Evolutionary conservation across 2,888 invertebrate genomes (phyloP), one percentile per base, ranked within the genome.

Genomic region (Trissolcus japonicus): DNA sequence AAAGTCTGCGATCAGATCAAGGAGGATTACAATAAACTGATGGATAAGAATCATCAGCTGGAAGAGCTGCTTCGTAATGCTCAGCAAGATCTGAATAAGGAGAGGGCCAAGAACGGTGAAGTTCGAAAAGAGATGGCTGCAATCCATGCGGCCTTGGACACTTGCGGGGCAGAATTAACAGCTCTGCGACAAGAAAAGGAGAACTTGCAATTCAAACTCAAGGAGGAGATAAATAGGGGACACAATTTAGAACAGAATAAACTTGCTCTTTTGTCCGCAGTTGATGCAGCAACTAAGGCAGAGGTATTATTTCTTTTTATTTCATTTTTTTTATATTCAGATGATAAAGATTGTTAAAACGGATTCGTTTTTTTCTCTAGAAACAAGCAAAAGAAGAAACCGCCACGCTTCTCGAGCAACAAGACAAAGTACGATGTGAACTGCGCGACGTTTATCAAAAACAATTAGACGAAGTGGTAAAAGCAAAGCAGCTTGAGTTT

Each of bases 381-480:
- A 90, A 88, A 86, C 80, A 85, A 53, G 85, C 91, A 9, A 89
- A 89, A 80, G 90, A 89, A 19, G 88, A 89, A 79, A 79, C 82
- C 0, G 85, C 86, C 66, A 79, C 76, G 6, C 72, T 88, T 1
- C 90, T 90, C 51, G 91, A 91, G 43, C 91, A 92, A 54, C 85
- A 92, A 54, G 94, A 94, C 69, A 89, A 91, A 0, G 93, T 93
- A 79, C 93, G 94, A 84, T 88, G 90, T 11, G 94, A 95, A 75
- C 88, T 95, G 14, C 93, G 94, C 81, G 91, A 92, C 43, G 93
- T 94, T 85, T 96, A 95, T 84, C 96, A 96, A 88, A 93, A 93
- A 80, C 95, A 96, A 89, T 90, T 96, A 11, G 95, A 96, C 82
- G 92, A 93, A 57, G 94, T 95, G 0, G 95, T 96, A 16, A 90